Evolutionary conservation across 2,113 vertebrate species (phyloP), one percentile per base, ranked within the genome.

Genomic region (Tenebrosternarchus preto): DNA sequence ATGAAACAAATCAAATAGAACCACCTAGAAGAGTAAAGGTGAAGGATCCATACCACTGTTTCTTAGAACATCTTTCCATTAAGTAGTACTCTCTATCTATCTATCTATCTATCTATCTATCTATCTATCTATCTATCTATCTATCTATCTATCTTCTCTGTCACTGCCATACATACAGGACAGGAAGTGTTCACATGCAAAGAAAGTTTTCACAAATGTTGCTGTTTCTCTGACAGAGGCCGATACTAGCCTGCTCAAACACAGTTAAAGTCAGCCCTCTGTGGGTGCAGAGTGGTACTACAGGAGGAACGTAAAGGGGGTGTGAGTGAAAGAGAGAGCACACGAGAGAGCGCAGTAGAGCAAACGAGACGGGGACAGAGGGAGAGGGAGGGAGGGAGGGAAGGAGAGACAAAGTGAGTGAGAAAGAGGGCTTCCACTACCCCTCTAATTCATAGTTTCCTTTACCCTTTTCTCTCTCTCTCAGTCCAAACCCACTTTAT

Each of bases 181-280:
- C n/a, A n/a, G n/a, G n/a, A n/a, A n/a, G n/a, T n/a, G n/a, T n/a
- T n/a, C n/a, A n/a, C n/a, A n/a, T n/a, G n/a, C n/a, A n/a, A n/a
- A n/a, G n/a, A n/a, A n/a, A n/a, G n/a, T n/a, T n/a, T n/a, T n/a
- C 24, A 60, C 11, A 8, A 3, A 4, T 22, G 24, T 6, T 5
- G 24, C n/a, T 20, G 20, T 50, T 64, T 5, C 31, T n/a, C 11
- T 59, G 25, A 25, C 61, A 69, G 11, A 66, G 50, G 50, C 55
- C 57, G 16, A 67, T 16, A 19, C 9, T 3, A 77, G 69, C 0
- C 22, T 53, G 25, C 33, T n/a, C 24, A 36, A 66, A 87, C 69
- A 86, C 67, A 82, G 86, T 82, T 83, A 83, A 87, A 90, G 43
- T 90, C 86, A 88, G 89, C 90, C 90, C 90, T 92, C 91, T 92